Conservation (phyloP, 2,113 vertebrate genomes). For the Eudyptes chrysolophus region DNA sequence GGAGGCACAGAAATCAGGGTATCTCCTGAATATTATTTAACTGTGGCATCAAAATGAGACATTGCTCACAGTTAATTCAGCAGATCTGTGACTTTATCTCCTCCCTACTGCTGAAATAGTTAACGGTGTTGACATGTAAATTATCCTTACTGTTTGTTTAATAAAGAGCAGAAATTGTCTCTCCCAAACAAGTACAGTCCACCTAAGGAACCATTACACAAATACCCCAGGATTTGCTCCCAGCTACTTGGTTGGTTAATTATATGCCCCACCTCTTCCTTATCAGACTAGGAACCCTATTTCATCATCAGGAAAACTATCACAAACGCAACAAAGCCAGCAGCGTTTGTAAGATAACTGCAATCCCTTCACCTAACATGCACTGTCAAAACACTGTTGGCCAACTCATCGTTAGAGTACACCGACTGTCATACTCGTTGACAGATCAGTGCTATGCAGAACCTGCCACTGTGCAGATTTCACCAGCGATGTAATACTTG, state of each 20-base stretch:
- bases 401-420: neutral
- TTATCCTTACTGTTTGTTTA: slow-evolving; percentile 3
- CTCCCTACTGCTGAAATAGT: neutral
- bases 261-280: slow-evolving; percentile 4
- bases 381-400: neutral
- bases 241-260: slow-evolving; percentile 31
- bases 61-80: neutral
- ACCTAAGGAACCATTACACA: slow-evolving; percentile 29
- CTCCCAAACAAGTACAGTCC: slow-evolving; percentile 17
- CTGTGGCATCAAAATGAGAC: slow-evolving; percentile 3
- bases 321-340: slow-evolving; percentile 3
- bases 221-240: neutral
- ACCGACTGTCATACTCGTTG: rapidly evolving
- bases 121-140: slow-evolving; percentile 53
- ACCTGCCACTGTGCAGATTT: neutral
- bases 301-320: slow-evolving; percentile 15
- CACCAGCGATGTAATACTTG: neutral
- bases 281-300: slow-evolving; percentile 10
- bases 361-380: neutral
- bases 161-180: slow-evolving; percentile 6
- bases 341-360: neutral
- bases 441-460: neutral
- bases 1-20: neutral
- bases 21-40: neutral
- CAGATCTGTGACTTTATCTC: neutral